These are phyloP conservation scores for Bombus balteatus DNA, from an alignment of 1,140 invertebrate species.

Conservation along the genomic window DNA sequence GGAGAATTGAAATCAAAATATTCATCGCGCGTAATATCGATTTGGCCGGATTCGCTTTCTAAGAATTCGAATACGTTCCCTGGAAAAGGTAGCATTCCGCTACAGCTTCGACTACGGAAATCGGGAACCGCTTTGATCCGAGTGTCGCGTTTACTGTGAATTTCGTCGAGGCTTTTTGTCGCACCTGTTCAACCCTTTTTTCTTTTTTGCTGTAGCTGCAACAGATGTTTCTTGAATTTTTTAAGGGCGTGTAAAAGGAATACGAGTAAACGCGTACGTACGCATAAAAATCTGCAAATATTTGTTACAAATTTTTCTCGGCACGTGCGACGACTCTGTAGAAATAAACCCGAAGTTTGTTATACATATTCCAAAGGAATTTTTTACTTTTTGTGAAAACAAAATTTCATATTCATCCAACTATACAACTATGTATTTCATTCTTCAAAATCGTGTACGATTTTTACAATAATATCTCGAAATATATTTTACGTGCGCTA, in stretches of 20 bases:
- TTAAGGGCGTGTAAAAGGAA: constrained; percentile 46
- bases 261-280: constrained; percentile 37
- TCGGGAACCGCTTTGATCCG: constrained; percentile 45
- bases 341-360: neutral
- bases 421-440: no score
- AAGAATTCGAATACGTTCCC: neutral
- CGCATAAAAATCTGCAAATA: constrained; percentile 14
- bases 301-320: constrained; percentile 38
- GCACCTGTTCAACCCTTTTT: constrained; percentile 46
- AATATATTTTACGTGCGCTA: neutral
- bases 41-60: neutral
- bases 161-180: constrained; percentile 43
- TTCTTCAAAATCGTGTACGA: neutral
- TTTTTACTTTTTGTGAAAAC: no score
- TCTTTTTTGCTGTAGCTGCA: constrained; percentile 4
- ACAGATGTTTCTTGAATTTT: constrained; percentile 55
- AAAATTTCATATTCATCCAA: no score
- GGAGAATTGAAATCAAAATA: neutral
- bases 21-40: constrained; percentile 18
- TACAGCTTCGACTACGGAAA: constrained; percentile 10
- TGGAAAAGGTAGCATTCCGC: neutral
- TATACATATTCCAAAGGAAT: neutral
- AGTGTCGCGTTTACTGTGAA: constrained; percentile 43
- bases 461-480: neutral
- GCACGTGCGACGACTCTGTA: constrained; percentile 46